phyloP scores from a whole-genome alignment of 2,113 vertebrate species.

The Nesogale talazaci region DNA sequence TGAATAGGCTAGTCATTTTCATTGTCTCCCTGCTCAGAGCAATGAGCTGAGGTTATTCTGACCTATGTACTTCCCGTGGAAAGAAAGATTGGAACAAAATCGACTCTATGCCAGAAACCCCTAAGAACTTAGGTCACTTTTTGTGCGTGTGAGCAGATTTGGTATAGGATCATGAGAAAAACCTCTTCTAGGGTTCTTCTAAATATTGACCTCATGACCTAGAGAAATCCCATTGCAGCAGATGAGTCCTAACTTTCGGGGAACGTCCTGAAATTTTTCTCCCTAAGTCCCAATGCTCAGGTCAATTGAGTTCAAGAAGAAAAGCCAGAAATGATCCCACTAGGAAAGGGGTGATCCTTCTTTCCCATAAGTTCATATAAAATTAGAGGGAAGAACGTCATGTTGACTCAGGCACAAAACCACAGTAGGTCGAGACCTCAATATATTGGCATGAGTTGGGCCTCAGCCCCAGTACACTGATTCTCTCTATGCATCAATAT shows the following conservation, averaged over 20 bases:
- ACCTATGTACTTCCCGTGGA: not conserved
- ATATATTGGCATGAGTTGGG: not conserved
- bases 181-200: not conserved
- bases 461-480: too few relatives aligned
- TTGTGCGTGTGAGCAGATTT: not conserved
- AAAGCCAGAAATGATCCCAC: not conserved
- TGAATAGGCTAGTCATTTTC: not conserved
- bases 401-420: not conserved
- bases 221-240: not conserved
- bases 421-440: not conserved
- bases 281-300: not conserved
- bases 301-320: not conserved
- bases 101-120: not conserved
- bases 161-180: not conserved
- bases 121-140: not conserved
- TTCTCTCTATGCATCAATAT: too few relatives aligned
- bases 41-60: slow-evolving; percentile 23
- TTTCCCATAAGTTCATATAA: not conserved
- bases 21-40: not conserved
- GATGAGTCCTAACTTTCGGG: not conserved
- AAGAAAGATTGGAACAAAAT: not conserved
- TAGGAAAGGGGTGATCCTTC: not conserved
- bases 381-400: not conserved
- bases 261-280: not conserved
- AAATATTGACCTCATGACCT: not conserved